phyloP scores from a whole-genome alignment of 2,888 invertebrate genomes.

The Torymus auratus region DNA sequence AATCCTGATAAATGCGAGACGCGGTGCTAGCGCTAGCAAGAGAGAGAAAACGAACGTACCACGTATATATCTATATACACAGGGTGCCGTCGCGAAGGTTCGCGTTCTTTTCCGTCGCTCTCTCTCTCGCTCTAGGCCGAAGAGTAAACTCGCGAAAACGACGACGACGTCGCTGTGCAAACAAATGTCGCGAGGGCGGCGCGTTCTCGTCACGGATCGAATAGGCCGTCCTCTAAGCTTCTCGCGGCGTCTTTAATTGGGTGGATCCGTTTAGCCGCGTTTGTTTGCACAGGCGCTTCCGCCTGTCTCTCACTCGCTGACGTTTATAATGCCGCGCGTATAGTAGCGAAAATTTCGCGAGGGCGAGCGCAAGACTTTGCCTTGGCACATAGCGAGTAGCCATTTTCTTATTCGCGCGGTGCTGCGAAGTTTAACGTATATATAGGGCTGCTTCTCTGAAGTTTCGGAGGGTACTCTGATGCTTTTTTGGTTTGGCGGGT shows the following conservation, averaged over 20 bases:
- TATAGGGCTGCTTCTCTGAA: no score
- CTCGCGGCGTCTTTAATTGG: conserved; percentile 64
- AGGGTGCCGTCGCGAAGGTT: background rate
- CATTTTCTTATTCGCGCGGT: conserved; percentile 30
- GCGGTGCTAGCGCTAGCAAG: conserved; percentile 48
- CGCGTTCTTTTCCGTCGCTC: background rate
- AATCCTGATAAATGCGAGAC: conserved; percentile 83
- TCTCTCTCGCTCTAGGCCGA: conserved; percentile 68
- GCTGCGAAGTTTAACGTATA: no score
- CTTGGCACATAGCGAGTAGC: conserved; percentile 35
- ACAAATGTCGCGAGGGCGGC: conserved; percentile 15
- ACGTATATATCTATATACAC: background rate
- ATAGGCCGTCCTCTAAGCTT: background rate
- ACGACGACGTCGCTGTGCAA: background rate
- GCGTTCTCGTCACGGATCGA: background rate
- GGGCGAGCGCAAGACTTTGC: background rate
- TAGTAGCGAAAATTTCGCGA: conserved; percentile 21
- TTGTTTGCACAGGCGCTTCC: conserved; percentile 65
- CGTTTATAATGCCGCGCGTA: background rate
- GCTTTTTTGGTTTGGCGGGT: background rate
- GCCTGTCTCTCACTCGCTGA: conserved; percentile 39
- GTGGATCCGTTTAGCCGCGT: conserved; percentile 62
- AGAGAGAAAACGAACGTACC: background rate
- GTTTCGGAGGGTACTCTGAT: no score
- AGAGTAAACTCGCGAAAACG: conserved; percentile 68